These are phyloP conservation scores for Noctua pronuba DNA, from an alignment of 2,888 invertebrate genomes.

Conservation along the genomic window DNA sequence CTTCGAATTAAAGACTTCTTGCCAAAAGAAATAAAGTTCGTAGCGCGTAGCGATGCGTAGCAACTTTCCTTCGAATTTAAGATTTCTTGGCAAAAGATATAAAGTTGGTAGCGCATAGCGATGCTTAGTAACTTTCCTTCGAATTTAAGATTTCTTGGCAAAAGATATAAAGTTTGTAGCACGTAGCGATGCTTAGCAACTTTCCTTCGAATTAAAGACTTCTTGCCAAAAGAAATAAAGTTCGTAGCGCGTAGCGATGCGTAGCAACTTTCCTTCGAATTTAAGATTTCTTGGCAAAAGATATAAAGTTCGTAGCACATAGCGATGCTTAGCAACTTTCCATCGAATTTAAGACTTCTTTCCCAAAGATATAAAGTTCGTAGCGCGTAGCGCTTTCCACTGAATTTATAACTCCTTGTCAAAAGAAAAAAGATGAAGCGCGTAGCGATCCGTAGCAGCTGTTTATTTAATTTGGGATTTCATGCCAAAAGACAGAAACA, in stretches of 20 bases:
- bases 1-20: no score
- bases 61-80: background rate
- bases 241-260: background rate
- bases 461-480: background rate
- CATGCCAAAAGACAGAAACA: background rate
- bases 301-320: slow-evolving; percentile 6
- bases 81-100: background rate
- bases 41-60: background rate
- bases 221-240: background rate
- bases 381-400: background rate
- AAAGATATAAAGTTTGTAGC: no score
- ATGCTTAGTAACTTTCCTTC: no score
- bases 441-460: background rate
- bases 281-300: background rate
- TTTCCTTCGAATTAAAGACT: background rate
- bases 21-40: background rate
- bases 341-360: background rate
- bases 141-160: no score
- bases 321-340: no score
- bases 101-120: slow-evolving; percentile 1
- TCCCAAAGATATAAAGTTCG: background rate
- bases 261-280: background rate
- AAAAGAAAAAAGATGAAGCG: background rate
- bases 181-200: no score
- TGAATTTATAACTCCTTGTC: background rate